Base-by-base conservation (phyloP, 2,797 vertebrate genomes). In the Melanotaenia parkinsoni region DNA sequence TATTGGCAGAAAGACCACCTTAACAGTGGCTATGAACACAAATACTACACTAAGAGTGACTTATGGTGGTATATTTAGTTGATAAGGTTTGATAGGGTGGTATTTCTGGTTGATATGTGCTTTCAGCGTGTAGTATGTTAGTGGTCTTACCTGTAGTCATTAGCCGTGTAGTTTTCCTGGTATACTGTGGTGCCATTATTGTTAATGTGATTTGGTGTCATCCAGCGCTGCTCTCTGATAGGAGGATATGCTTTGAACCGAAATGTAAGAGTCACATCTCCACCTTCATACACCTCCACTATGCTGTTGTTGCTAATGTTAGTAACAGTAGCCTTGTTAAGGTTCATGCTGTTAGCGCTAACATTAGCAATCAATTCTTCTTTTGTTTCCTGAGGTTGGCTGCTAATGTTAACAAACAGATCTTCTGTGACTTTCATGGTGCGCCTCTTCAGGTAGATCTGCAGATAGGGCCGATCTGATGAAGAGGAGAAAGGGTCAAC, bases 211-310 rank as follows among this genome's bases (percentile, higher is more conserved):
- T 26, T 14, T 0, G 92, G 89, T n/a, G 70, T 87, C 0, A 22
- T 84, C 94, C 94, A 95, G 30, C 0, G 7, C 1, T 67, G 76
- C 4, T 20, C 16, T 4, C 82, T 76, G 70, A 96, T 84, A 53
- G 82, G 71, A 37, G 97, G 98, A 83, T 98, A 97, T 3, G 96
- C 94, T 11, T 97, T 92, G 0, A 95, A 86, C n/a, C 81, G 54
- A 50, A 96, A 93, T 0, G 74, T 91, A 58, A 99, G 83, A 2
- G 57, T 47, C 63, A 97, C 73, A 30, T 83, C 93, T 12, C 70
- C 86, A 20, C 92, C 94, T 81, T 95, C 56, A 0, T 72, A 58
- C 37, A 91, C 89, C 8, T 94, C 92, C 67, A 94, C 70, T 6
- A 0, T 80, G 26, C 18, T 81, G 5, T 26, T 80, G 18, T 61